Base-by-base conservation (phyloP, 1,140 invertebrate species). In the Solen grandis region DNA sequence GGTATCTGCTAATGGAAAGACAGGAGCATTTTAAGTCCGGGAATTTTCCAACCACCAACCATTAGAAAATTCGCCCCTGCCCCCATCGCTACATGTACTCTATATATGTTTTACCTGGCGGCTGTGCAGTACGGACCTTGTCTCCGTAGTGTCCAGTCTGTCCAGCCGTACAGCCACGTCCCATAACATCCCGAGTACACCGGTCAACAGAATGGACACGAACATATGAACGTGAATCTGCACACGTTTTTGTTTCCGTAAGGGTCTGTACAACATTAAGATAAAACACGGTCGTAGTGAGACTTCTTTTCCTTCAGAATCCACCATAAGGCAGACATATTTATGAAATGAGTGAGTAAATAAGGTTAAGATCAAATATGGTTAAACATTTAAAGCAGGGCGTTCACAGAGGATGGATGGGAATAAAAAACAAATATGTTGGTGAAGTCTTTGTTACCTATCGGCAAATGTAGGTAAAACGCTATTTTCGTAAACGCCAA, bases 31-130 rank as follows among this genome's bases (percentile, higher is more conserved):
- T 52, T 16, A 16, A 50, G 10, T 50, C n/a, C n/a, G 46, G 46
- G n/a, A 13, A 50, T 50, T 50, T 10, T 50, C n/a, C n/a, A n/a
- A 50, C 10, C n/a, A 10, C n/a, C n/a, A 13, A 10, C n/a, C n/a
- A 13, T n/a, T 50, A 13, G 10, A 50, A 10, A 50, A 13, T 50
- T n/a, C 10, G n/a, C 46, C 46, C 46, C 46, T 50, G n/a, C 46
- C n/a, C 46, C 27, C 36, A 14, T 31, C 13, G 35, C 4, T n/a
- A 5, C 16, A 36, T 36, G n/a, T 19, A 31, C 25, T 5, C n/a
- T n/a, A 35, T n/a, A n/a, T n/a, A n/a, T n/a, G n/a, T n/a, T 29
- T n/a, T 60, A 83, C 81, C 81, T 77, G 66, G 16, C 78, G 74
- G 13, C 13, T 55, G 10, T 46, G 33, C 31, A 83, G 38, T 29